A percentile compares a stretch with the other conserved stretches of the same genome.
These are phyloP conservation scores for Pelagia noctiluca DNA, from an alignment of 30 jellyfish, hydroid and myxozoan species.

Conservation along the genomic window DNA sequence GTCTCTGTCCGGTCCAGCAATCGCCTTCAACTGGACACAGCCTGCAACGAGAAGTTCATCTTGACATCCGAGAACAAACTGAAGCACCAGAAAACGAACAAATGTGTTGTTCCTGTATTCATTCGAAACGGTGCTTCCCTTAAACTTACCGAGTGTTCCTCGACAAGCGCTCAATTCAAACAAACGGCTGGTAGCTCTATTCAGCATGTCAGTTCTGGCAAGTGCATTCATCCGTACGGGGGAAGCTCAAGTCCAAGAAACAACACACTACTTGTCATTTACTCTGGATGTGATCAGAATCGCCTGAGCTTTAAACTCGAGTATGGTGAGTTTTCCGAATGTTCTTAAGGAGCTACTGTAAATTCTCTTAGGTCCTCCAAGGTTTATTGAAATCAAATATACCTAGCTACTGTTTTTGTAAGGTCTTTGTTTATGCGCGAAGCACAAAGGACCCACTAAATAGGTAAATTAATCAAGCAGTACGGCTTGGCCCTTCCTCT, in stretches of 20 bases:
- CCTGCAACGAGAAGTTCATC: conserved; percentile 19
- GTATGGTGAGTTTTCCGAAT: conserved; percentile 6
- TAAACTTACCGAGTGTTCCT: background rate
- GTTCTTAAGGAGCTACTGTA: background rate
- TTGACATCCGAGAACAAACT: background rate
- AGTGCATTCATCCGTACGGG: conserved; percentile 39
- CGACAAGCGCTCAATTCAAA: background rate
- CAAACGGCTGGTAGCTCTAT: conserved; percentile 34
- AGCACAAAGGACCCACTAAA: background rate
- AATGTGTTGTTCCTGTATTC: conserved; percentile 17
- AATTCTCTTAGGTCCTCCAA: background rate
- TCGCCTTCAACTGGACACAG: background rate
- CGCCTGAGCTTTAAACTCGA: conserved; percentile 45
- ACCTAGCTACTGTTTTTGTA: background rate
- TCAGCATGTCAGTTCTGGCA: conserved; percentile 16
- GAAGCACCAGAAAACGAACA: background rate
- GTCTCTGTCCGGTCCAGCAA: conserved; percentile 7
- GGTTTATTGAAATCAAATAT: background rate
- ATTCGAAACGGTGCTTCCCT: background rate
- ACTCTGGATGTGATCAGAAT: conserved; percentile 31
- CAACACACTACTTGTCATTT: conserved; percentile 29
- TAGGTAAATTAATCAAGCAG: background rate
- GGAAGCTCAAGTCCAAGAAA: conserved; percentile 14
- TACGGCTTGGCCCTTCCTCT: too few relatives aligned
- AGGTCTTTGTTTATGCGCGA: background rate